Base-by-base conservation (phyloP, 2,113 vertebrate species). In the Camarhynchus parvulus region DNA sequence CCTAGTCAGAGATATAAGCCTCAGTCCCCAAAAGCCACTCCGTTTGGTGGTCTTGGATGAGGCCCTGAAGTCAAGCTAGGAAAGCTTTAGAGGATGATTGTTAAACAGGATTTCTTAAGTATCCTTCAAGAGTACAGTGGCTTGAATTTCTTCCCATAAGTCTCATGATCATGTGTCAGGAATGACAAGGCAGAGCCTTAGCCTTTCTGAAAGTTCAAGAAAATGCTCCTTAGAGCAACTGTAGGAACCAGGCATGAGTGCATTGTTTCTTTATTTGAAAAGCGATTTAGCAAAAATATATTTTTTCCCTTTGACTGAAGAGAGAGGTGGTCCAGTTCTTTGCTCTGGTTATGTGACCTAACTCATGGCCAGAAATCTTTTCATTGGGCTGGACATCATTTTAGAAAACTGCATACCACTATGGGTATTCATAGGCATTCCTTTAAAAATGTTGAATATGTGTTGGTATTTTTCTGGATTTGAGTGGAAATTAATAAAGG, bases 101-200 rank as follows among this genome's bases (percentile, higher is more conserved):
- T 64, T 89, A 76, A 89, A 20, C 14, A 62, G 19, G 8, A 24
- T 89, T 94, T 94, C 52, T 80, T 69, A 70, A 66, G 56, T 77
- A 69, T 62, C 33, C 15, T 68, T 66, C 44, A 61, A 2, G 15
- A 77, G 39, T 55, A 42, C 30, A 41, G n/a, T 47, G 55, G 16
- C 28, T 87, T 5, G 1, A 27, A 53, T 79, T 82, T 87, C 39
- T 84, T 94, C 67, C 25, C 30, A 2, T 83, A 75, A 89, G 7
- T 64, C 3, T 3, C 17, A 22, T 41, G 10, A 9, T 81, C 6
- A 7, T 11, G 11, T 5, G 2, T 67, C 22, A 31, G 83, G n/a
- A 87, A 76, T 47, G 50, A 59, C 8, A 61, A 77, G 33, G 68
- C 33, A 66, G 55, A 83, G 27, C 56, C 37, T 53, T 88, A 53